These are phyloP conservation scores for Graphium colonna DNA, from an alignment of 2,888 invertebrate species.

Conservation along the genomic window DNA sequence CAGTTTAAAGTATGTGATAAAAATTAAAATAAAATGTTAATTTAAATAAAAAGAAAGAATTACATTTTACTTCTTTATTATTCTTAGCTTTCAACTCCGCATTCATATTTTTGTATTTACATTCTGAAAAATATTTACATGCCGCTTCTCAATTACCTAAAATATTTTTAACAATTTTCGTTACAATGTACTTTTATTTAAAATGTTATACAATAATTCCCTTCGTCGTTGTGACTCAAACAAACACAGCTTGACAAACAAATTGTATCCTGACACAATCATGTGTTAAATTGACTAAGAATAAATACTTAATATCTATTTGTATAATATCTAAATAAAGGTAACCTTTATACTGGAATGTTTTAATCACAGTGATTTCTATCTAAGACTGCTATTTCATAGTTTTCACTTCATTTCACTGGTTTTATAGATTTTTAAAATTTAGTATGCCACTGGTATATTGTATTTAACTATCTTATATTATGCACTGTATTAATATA, in stretches of 20 bases:
- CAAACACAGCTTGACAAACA: background rate
- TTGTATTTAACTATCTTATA: background rate
- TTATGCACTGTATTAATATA: background rate
- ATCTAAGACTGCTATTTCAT: background rate
- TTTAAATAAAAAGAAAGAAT: background rate
- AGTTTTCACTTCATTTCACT: no score
- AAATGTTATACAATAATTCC: background rate
- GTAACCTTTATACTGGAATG: conserved; percentile 40
- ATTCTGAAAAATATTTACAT: conserved; percentile 23
- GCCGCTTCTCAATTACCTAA: conserved; percentile 3
- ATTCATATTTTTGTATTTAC: conserved; percentile 23
- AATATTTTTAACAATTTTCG: conserved; percentile 1
- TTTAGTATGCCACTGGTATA: conserved; percentile 4
- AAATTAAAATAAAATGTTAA: no score
- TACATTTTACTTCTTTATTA: conserved; percentile 18
- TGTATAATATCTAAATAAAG: conserved; percentile 19
- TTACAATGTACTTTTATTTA: conserved; percentile 8
- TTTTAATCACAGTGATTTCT: conserved; percentile 40
- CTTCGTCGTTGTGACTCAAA: background rate
- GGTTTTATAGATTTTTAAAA: background rate
- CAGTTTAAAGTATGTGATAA: no score
- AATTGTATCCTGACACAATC: background rate
- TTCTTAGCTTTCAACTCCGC: conserved; percentile 14
- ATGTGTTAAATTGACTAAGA: conserved; percentile 19
- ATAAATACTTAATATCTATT: conserved; percentile 28